These are phyloP conservation scores for Drosophila elegans DNA, from an alignment of 1,140 invertebrate species.

Conservation along the genomic window DNA sequence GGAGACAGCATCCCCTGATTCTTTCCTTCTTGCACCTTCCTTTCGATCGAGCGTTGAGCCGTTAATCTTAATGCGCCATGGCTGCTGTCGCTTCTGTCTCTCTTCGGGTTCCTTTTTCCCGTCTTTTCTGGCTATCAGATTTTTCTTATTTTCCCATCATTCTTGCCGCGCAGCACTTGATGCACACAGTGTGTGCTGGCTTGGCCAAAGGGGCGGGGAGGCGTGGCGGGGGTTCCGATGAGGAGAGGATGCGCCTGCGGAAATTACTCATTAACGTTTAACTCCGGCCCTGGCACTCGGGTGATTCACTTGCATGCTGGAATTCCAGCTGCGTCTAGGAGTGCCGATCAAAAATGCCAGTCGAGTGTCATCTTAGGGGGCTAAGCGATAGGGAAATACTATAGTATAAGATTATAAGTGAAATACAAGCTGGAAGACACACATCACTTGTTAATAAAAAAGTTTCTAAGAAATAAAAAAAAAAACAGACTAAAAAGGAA, in stretches of 20 bases:
- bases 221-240: conserved; percentile 29
- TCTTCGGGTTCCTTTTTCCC: conserved; percentile 28
- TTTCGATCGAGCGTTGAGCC: conserved; percentile 50
- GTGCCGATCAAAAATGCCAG: conserved; percentile 52
- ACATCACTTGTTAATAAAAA: not conserved
- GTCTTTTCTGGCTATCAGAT: conserved; percentile 66
- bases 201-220: conserved; percentile 2
- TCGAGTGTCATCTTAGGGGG: conserved; percentile 44
- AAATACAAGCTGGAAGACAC: conserved; percentile 8
- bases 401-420: not conserved
- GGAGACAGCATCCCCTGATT: conserved; percentile 20
- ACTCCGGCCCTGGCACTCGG: conserved; percentile 32
- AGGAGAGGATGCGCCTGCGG: conserved; percentile 70
- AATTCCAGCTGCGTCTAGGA: conserved; percentile 56
- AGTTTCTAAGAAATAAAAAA: not conserved
- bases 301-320: conserved; percentile 51
- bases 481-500: too few species aligned
- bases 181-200: conserved; percentile 42
- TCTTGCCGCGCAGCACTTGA: conserved; percentile 77
- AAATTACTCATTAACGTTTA: conserved; percentile 78
- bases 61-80: conserved; percentile 81
- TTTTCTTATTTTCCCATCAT: conserved; percentile 74
- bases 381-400: conserved; percentile 4
- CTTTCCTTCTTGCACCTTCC: conserved; percentile 34
- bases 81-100: conserved; percentile 80